Evolutionary conservation across 1,140 invertebrate genomes (phyloP).

Genomic region (Paraescarpia echinospica): DNA sequence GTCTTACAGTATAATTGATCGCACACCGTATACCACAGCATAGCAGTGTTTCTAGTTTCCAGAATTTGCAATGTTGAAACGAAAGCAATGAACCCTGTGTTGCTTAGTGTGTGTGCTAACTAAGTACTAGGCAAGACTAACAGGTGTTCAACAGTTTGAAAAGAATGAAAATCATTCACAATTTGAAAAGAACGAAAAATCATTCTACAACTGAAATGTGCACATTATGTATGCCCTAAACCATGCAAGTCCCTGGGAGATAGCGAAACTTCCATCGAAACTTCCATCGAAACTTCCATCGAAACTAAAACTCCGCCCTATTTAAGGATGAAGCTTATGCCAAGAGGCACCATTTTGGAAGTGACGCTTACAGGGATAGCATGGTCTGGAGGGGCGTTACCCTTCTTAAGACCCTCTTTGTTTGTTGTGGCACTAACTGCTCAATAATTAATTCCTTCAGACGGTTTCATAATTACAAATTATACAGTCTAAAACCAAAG

Average conservation of each 20-base stretch:
- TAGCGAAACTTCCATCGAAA: not conserved
- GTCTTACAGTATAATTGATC: not conserved
- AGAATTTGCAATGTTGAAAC: not conserved
- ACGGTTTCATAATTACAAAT: not conserved
- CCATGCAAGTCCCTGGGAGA: not conserved
- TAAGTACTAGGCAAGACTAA: not conserved
- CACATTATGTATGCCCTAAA: not conserved
- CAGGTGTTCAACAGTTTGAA: not conserved
- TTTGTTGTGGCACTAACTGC: not conserved
- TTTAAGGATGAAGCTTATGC: not conserved
- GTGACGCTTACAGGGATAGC: not conserved
- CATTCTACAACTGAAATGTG: not conserved
- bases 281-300: too few species aligned
- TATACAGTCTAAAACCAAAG: not conserved
- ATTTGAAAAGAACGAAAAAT: not conserved
- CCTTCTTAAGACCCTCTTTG: not conserved
- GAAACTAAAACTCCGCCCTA: not conserved
- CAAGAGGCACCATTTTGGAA: not conserved
- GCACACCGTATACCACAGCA: not conserved
- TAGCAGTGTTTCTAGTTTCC: not conserved
- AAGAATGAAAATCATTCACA: not conserved
- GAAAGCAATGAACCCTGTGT: not conserved
- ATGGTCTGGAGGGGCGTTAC: not conserved
- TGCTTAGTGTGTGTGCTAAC: not conserved
- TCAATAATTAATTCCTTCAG: not conserved